Evolutionary conservation across 2,113 vertebrate species (phyloP).

Genomic region (Okapia johnstoni): DNA sequence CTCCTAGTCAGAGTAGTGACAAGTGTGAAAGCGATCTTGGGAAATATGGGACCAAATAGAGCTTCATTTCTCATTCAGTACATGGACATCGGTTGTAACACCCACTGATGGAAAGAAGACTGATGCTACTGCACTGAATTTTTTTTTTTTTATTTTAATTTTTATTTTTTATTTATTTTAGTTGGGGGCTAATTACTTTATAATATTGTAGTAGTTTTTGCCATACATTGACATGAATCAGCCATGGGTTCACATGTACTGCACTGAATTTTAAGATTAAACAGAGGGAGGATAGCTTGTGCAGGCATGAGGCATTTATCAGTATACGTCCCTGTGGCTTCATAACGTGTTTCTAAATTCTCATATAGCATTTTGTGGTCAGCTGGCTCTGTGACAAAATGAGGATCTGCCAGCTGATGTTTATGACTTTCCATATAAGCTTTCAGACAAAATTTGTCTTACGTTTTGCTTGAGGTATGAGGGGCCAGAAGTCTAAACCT

Average conservation of each 20-base stretch:
- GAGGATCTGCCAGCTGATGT: background rate
- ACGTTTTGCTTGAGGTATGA: background rate
- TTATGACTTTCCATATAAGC: background rate
- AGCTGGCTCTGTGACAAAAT: background rate
- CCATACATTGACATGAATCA: too few relatives aligned
- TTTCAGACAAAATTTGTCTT: background rate
- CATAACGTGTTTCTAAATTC: background rate
- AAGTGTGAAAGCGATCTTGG: background rate
- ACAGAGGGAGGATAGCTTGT: background rate
- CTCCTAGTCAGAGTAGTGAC: background rate
- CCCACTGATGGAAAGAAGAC: background rate
- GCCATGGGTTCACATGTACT: too few relatives aligned
- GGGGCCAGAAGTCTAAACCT: background rate
- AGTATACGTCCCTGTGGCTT: fast-evolving
- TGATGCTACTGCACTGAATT: fast-evolving
- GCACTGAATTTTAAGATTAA: background rate
- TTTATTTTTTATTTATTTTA: too few relatives aligned
- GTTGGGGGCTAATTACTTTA: too few relatives aligned
- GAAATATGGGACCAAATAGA: fast-evolving
- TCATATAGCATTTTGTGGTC: background rate
- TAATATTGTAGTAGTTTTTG: too few relatives aligned
- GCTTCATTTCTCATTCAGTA: background rate
- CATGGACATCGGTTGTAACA: fast-evolving
- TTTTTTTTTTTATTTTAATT: too few relatives aligned
- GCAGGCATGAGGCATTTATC: background rate